Evolutionary conservation across 53 echinoderm and acorn worm species (phyloP), one percentile per base, ranked within the genome.

Genomic region (Hippasteria phrygiana): DNA sequence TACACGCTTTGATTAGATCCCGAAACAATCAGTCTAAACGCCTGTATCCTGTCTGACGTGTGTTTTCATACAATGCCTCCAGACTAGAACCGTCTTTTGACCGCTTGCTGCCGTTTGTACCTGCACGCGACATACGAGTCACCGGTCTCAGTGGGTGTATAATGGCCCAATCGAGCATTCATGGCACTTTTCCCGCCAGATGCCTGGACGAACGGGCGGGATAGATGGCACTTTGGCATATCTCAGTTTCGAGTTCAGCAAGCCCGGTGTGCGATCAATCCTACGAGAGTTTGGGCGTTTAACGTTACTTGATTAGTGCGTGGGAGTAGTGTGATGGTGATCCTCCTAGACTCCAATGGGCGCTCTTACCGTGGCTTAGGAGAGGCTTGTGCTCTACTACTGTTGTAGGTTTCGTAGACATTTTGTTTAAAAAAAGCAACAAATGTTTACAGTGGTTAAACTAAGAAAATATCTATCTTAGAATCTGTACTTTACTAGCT

Each of bases 181-280:
- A 47, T 53, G 28, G 47, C 74, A 51, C 51, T 77, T 77, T 56
- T 39, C 55, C 40, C 27, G 7, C n/a, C n/a, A n/a, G n/a, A n/a
- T 53, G 20, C 32, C 34, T 50, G 76, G 28, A n/a, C 76, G 29
- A 32, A 43, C 17, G 7, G 11, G 22, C 41, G 36, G 65, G 71
- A 85, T 85, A 50, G 70, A 71, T 85, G 70, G 10, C 51, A 85
- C 85, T 46, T 71, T 69, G 70, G 53, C 85, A 85, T 69, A 70
- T 85, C 85, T 85, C 85, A 54, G 48, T 50, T 71, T 71, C 71
- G 82, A 45, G 85, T 85, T 85, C 85, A 70, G 33, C 38, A 70
- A 11, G 38, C 48, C 33, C 43, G 37, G 38, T 11, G 43, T 9
- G 37, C 24, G 26, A 82, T 66, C 69, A 26, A 50, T 71, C 18